A percentile compares a stretch with the other conserved stretches of the same genome.
These are phyloP conservation scores for Lepus townsendii DNA, from an alignment of 2,797 vertebrate genomes.

Conservation along the genomic window DNA sequence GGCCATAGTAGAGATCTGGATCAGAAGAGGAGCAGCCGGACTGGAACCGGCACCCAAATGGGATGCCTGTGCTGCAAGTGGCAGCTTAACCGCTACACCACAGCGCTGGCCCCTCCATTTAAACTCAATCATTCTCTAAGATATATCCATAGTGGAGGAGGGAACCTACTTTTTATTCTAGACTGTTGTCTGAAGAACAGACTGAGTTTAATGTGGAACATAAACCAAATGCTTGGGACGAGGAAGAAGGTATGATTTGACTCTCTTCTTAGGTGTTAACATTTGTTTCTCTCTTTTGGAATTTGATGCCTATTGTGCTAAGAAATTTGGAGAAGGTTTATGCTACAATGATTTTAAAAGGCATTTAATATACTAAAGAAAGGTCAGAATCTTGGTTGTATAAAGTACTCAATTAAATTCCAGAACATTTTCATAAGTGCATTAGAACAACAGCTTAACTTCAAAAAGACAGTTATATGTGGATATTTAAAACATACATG, in stretches of 20 bases:
- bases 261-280: constrained; percentile 3
- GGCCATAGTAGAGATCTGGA: too few relatives aligned
- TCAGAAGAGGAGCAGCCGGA: too few relatives aligned
- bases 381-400: constrained; percentile 35
- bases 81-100: too few relatives aligned
- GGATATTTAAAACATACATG: neutral
- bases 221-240: neutral
- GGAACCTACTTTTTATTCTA: neutral
- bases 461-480: constrained; percentile 46
- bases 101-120: neutral
- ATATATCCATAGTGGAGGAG: neutral
- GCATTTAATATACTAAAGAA: constrained; percentile 36
- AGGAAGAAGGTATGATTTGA: neutral
- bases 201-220: neutral
- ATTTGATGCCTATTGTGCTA: neutral
- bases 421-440: neutral
- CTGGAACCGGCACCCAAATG: too few relatives aligned
- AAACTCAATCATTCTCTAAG: neutral
- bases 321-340: neutral
- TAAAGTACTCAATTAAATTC: constrained; percentile 35
- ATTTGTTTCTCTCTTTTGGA: constrained; percentile 34
- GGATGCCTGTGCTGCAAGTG: too few relatives aligned
- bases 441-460: constrained; percentile 16
- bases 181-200: neutral
- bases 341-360: neutral